Evolutionary conservation across 1,140 invertebrate genomes (phyloP), one percentile per base, ranked within the genome.

Genomic region (Hypothenemus hampei): DNA sequence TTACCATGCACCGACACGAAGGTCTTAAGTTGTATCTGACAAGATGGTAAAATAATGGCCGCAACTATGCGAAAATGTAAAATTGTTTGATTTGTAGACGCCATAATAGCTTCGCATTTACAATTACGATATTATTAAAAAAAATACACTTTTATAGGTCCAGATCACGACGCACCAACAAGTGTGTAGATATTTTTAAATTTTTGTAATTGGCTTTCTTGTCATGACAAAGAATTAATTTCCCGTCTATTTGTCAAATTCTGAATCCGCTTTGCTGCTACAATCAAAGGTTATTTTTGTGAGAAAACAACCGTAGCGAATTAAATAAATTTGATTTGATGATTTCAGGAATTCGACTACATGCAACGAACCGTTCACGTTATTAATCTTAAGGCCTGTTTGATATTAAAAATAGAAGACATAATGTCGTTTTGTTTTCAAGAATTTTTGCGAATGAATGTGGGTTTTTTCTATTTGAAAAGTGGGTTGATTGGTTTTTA

Each of bases 11-110:
- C 40, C 45, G 50, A 53, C 50, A 53, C 50, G 50, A 43, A 53
- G 50, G 50, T 44, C 47, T 53, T 44, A 53, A 51, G 24, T 53
- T 53, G 40, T 53, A 53, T 53, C 50, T 53, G 49, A 53, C 50
- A 53, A 53, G 50, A 53, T 35, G 29, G 40, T 36, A 44, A 44
- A 53, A 53, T 53, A 44, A 53, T 53, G 40, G 50, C 26, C 19
- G 11, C 45, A 53, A 43, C 39, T 44, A 53, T 20, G 40, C 11
- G 23, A 44, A 53, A 53, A 44, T 39, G 40, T 44, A 44, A 53
- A 53, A 53, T 29, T 44, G 19, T 53, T 53, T 53, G 49, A 53
- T 53, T 53, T 53, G 50, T 53, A 19, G n/a, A n/a, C 22, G 50
- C 40, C 45, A 44, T 43, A 51, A 53, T 44, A n/a, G n/a, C n/a